A percentile compares a stretch with the other conserved stretches of the same genome.
Conservation (phyloP, 1,140 invertebrate species). For the Medauroidea extradentata region DNA sequence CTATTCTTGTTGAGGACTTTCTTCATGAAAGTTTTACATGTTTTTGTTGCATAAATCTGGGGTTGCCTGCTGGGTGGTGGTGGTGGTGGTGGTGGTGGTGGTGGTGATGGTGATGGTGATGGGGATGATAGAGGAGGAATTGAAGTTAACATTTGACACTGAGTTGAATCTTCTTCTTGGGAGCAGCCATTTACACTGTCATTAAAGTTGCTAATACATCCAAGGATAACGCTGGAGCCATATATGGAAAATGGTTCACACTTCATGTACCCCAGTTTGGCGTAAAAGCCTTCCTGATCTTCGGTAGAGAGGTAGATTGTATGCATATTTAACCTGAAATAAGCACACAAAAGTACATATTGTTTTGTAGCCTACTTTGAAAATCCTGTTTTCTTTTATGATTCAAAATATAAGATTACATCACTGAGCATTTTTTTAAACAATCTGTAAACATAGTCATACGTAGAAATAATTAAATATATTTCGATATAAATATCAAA, state of each 20-base stretch:
- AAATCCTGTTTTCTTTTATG: too few species aligned
- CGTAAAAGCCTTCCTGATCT: constrained; percentile 71
- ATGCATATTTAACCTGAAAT: constrained; percentile 48
- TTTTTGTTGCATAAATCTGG: constrained; percentile 34
- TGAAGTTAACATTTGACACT: too few species aligned
- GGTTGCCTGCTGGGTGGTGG: constrained; percentile 36
- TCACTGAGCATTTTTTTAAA: too few species aligned
- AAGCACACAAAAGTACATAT: too few species aligned
- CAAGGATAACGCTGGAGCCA: constrained; percentile 37
- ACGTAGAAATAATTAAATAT: too few species aligned
- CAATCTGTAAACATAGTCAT: too few species aligned
- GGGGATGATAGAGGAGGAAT: too few species aligned
- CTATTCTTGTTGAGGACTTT: constrained; percentile 24
- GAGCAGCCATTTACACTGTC: constrained; percentile 18
- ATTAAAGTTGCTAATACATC: constrained; percentile 23
- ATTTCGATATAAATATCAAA: too few species aligned
- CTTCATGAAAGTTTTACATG: constrained; percentile 34
- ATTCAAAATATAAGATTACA: too few species aligned
- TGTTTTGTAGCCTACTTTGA: too few species aligned
- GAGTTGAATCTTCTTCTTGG: too few species aligned
- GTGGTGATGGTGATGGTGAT: background rate
- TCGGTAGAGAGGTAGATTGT: constrained; percentile 68
- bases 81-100: too few species aligned
- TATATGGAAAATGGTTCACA: constrained; percentile 66
- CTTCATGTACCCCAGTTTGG: constrained; percentile 63